Percentiles rank a stretch among this genome's conserved stretches.
Conservation (phyloP, 2,113 vertebrate genomes). For the Apeltes quadracus region DNA sequence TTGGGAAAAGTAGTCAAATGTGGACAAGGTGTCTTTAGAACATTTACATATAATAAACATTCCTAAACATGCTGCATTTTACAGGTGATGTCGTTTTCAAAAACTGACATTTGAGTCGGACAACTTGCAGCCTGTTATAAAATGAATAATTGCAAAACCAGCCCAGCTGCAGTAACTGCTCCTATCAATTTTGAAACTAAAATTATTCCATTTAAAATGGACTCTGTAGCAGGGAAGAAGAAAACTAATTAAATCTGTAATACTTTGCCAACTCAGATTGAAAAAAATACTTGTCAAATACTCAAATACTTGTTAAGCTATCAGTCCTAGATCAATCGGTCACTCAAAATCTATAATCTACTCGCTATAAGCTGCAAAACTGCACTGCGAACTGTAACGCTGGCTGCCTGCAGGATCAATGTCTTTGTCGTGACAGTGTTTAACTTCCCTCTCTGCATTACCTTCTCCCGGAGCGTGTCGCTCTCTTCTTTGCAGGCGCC, state of each 20-base stretch:
- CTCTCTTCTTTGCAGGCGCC: conserved; percentile 90
- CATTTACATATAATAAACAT: background rate
- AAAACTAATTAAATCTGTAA: conserved; percentile 29
- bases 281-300: background rate
- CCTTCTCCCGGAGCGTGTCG: conserved; percentile 88
- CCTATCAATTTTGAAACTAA: conserved; percentile 67
- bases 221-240: conserved; percentile 39
- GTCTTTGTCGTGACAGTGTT: conserved; percentile 18
- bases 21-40: background rate
- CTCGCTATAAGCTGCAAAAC: background rate
- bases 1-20: background rate
- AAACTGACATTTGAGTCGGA: background rate
- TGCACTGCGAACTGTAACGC: background rate
- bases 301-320: no score
- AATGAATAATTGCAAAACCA: conserved; percentile 27
- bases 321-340: background rate
- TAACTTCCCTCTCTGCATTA: conserved; percentile 51
- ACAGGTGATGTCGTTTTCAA: background rate
- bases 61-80: background rate
- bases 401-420: background rate
- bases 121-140: conserved; percentile 11
- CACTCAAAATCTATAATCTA: background rate
- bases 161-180: conserved; percentile 49
- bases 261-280: background rate
- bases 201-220: conserved; percentile 62